These are phyloP conservation scores for Coccyzus lansbergi DNA, from an alignment of 2,797 vertebrate species.

Conservation along the genomic window DNA sequence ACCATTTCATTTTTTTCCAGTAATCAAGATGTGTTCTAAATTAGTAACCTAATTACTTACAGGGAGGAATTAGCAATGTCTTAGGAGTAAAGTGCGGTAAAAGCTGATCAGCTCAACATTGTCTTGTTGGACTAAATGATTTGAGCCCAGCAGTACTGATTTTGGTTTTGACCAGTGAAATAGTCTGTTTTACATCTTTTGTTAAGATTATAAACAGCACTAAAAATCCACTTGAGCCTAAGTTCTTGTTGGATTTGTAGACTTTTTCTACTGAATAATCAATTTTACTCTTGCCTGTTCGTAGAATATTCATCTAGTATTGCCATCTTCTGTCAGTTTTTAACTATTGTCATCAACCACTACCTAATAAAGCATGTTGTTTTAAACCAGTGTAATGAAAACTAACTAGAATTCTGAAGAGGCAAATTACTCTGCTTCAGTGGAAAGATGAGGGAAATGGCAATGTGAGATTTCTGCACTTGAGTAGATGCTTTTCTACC, in stretches of 20 bases:
- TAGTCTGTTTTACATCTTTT: background rate
- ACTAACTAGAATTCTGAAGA: background rate
- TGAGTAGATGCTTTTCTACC: background rate
- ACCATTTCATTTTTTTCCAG: background rate
- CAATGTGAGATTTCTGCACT: background rate
- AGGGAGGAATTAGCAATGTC: conserved; percentile 35
- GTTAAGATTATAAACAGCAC: background rate
- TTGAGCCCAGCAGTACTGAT: background rate
- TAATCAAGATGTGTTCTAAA: conserved; percentile 40
- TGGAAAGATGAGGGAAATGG: background rate
- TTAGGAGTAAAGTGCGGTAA: conserved; percentile 30
- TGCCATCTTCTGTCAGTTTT: background rate
- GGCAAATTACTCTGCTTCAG: background rate
- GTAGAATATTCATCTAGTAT: background rate
- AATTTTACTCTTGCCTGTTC: background rate
- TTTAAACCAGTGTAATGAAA: background rate
- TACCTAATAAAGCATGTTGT: background rate
- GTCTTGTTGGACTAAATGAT: background rate
- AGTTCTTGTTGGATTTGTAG: background rate
- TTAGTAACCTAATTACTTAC: conserved; percentile 50
- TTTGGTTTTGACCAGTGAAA: background rate
- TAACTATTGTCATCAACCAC: rapidly evolving
- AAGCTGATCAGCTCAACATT: conserved; percentile 33
- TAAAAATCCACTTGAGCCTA: background rate
- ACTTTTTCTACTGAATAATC: background rate